Conservation (phyloP, 2,888 invertebrate species). For the Bugula neritina region DNA sequence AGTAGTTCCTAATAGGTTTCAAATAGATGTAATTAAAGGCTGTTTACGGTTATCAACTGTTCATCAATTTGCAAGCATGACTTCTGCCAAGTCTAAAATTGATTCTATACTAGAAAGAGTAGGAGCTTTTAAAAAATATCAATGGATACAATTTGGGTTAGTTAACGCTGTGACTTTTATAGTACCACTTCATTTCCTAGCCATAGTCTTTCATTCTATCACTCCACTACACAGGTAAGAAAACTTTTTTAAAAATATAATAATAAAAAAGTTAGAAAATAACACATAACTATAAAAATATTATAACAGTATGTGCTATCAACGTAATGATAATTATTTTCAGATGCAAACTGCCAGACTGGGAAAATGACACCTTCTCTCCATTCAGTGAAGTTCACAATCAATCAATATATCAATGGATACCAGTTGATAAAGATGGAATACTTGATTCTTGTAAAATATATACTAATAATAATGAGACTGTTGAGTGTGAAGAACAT, state of each 20-base stretch:
- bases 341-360: constrained; percentile 2
- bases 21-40: too few relatives aligned
- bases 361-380: neutral
- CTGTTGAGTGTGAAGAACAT: neutral
- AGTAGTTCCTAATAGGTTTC: too few relatives aligned
- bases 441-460: constrained; percentile 10
- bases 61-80: too few relatives aligned
- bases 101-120: neutral
- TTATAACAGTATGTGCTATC: neutral
- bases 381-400: neutral
- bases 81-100: too few relatives aligned
- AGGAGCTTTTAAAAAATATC: constrained; percentile 6
- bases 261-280: too few relatives aligned
- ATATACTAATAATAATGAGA: constrained; percentile 21
- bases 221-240: constrained; percentile 18
- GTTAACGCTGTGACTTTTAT: neutral
- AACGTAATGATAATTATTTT: neutral
- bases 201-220: constrained; percentile 13
- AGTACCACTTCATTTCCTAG: neutral
- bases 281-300: too few relatives aligned
- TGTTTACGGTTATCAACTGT: too few relatives aligned
- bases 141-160: neutral
- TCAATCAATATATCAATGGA: constrained; percentile 18
- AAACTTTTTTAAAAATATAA: neutral
- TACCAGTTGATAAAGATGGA: constrained; percentile 7